Conservation (phyloP, 2,888 invertebrate species). For the Drosophila melanosoma region DNA sequence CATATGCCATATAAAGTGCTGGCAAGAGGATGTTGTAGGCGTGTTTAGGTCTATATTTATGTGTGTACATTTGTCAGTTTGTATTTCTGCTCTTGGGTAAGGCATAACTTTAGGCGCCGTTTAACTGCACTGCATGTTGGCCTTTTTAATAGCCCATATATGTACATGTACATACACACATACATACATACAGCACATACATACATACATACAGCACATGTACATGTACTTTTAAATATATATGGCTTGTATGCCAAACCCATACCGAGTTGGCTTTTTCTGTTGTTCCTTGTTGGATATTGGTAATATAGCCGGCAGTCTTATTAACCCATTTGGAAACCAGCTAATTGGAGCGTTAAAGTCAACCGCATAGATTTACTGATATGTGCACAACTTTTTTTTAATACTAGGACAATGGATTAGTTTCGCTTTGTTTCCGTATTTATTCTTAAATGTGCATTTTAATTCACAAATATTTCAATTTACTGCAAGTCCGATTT, state of each 20-base stretch:
- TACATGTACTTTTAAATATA: conserved; percentile 9
- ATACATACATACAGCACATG: conserved; percentile 15
- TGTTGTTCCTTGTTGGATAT: background rate
- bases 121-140: conserved; percentile 73
- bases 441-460: background rate
- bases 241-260: background rate
- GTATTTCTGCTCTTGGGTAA: conserved; percentile 9
- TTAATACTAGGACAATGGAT: background rate
- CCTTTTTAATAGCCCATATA: conserved; percentile 65
- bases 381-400: background rate
- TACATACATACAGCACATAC: no score
- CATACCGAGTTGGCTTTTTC: background rate
- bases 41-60: conserved; percentile 1
- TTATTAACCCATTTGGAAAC: conserved; percentile 61
- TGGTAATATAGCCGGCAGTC: conserved; percentile 39
- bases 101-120: conserved; percentile 61
- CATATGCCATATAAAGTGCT: conserved; percentile 26
- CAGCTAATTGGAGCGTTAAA: conserved; percentile 54
- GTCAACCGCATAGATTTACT: conserved; percentile 13
- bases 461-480: background rate
- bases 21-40: conserved; percentile 4
- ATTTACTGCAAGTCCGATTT: background rate
- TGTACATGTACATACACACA: background rate
- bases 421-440: background rate
- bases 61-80: conserved; percentile 1